These are phyloP conservation scores for Percopsis omiscomaycus DNA, from an alignment of 2,797 vertebrate genomes.

Conservation along the genomic window DNA sequence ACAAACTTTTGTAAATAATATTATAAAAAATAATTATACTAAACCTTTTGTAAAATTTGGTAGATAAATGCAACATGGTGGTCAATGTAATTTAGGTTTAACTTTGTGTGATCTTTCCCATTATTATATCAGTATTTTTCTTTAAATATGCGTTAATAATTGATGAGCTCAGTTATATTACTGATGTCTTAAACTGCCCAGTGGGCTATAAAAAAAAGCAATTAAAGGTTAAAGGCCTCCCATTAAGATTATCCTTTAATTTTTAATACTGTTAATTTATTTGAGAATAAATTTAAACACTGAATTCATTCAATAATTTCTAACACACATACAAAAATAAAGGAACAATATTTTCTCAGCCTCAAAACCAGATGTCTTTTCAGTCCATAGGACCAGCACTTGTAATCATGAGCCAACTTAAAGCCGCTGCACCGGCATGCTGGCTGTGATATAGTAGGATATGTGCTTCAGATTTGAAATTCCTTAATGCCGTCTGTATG, in stretches of 20 bases:
- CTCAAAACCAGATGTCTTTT: not conserved
- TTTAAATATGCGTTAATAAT: not conserved
- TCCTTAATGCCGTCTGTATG: not conserved
- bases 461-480: conserved; percentile 1
- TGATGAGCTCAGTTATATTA: not conserved
- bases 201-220: not conserved
- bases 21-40: too few species aligned
- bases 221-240: not conserved
- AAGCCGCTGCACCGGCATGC: not conserved
- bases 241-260: not conserved
- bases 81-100: too few species aligned
- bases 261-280: not conserved
- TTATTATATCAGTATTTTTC: not conserved
- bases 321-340: not conserved
- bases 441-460: not conserved
- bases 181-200: not conserved
- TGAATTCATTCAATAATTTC: not conserved
- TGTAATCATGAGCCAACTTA: not conserved
- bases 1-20: too few species aligned
- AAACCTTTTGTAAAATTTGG: too few species aligned
- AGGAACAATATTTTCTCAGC: not conserved
- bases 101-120: not conserved
- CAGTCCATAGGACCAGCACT: not conserved
- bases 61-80: too few species aligned
- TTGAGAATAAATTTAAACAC: not conserved